phyloP scores from a whole-genome alignment of 2,113 vertebrate genomes.

The Vireo altiloquus region DNA sequence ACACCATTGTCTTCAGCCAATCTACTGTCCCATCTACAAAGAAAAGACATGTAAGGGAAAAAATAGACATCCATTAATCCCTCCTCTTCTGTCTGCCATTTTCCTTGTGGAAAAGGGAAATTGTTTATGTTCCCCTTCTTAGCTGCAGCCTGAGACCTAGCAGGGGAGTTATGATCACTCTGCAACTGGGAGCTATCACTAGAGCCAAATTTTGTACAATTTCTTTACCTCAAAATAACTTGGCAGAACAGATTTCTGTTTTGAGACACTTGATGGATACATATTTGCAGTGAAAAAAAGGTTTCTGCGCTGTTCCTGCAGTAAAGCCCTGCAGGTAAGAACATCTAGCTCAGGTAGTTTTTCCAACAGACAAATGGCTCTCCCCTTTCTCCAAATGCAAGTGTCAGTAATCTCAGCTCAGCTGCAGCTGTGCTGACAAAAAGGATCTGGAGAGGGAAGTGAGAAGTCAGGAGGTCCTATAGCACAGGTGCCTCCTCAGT shows the following conservation, averaged over 20 bases:
- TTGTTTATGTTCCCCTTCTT: fast-evolving
- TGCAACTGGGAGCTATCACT: neutral
- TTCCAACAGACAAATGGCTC: neutral
- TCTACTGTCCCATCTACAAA: neutral
- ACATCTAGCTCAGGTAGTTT: neutral
- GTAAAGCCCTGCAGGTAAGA: neutral
- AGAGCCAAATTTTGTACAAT: neutral
- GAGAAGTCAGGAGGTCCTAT: neutral
- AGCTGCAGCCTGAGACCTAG: neutral
- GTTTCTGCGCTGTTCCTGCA: neutral
- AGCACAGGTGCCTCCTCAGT: neutral
- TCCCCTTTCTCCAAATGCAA: neutral
- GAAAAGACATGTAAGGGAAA: fast-evolving
- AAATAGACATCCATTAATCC: neutral
- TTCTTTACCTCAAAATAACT: neutral
- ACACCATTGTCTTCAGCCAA: neutral
- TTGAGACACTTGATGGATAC: neutral
- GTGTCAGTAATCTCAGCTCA: neutral
- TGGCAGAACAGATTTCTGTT: neutral
- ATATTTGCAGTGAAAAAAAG: neutral
- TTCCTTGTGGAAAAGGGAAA: neutral
- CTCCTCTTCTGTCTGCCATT: neutral
- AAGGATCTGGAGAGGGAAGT: neutral
- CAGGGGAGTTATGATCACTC: neutral
- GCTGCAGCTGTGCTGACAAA: neutral